Evolutionary conservation across 2,797 vertebrate genomes (phyloP), one percentile per base, ranked within the genome.

Genomic region (Chloroceryle inda): DNA sequence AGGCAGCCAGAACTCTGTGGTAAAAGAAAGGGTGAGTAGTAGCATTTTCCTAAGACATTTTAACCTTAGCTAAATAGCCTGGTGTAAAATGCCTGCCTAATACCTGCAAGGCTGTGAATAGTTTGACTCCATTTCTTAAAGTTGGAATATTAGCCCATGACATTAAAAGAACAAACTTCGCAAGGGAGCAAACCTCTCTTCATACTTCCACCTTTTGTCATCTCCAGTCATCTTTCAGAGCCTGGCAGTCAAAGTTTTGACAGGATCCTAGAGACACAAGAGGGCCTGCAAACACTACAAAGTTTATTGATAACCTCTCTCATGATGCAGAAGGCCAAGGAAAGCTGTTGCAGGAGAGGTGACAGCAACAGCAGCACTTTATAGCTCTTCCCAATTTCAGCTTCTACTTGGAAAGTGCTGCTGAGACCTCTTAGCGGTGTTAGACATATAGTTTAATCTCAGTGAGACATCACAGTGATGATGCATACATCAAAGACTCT

Each of bases 261-360:
- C 37, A 78, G 72, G 61, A 81, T 92, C 71, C 93, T 94, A 63
- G 45, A 93, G 92, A 49, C 81, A 78, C 86, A 89, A 96, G 91
- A 80, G 82, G 62, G 88, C 88, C 91, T 29, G 23, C 84, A 96
- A 83, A 94, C 89, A 78, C 83, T 38, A 49, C 71, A 44, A 87
- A 94, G 83, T 94, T 96, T 95, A 97, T 95, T 96, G 95, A 96
- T 97, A 92, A 88, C 69, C 79, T 92, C 88, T 95, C 84, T 97
- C 10, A 0, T 91, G 85, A 88, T 89, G 61, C 96, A 94, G 96
- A 93, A 97, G 93, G 78, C 93, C 96, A 95, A 95, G 88, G 87
- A 95, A 95, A 96, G 93, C 88, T 95, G 89, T 86, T 95, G 84
- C 26, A 58, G 55, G 88, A 96, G 72, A 94, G 95, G 96, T 95